Base-by-base conservation (phyloP, 2,888 invertebrate genomes). In the Drosophila formosana region DNA sequence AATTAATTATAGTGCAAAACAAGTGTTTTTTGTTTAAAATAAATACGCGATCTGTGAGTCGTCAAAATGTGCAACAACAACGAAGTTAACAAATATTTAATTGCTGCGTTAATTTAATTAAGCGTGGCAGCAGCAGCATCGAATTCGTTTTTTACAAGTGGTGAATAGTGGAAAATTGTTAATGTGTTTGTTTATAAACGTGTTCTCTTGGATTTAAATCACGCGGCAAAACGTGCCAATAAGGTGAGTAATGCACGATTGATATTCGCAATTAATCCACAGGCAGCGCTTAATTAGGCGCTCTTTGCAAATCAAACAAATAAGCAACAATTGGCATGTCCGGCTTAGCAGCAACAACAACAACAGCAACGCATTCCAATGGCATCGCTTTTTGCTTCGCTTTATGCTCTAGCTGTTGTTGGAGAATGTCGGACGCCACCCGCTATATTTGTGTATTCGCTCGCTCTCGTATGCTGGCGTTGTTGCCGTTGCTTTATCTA, bases 321-420 rank as follows among this genome's bases (percentile, higher is more conserved):
- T 41, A 58, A 66, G 66, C 51, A 75, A 72, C 80, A 84, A 84
- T 81, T 83, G 77, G 57, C 34, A 72, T 85, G 87, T 85, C 87
- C 87, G 85, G 87, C 87, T 84, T 82, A 75, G 69, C 46, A 82
- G 53, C 41, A 45, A 7, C 46, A 45, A 34, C 46, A 32, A 5
- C 34, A 43, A 13, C 32, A 67, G 39, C 58, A 43, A 18, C 28
- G 65, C 77, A 82, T 84, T 84, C 77, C 82, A 82, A 65, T 64
- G 61, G 55, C 72, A 62, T 72, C 75, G 70, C 78, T 75, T 69
- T 82, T 72, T 64, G 53, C 62, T 69, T 46, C 46, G 52, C 50
- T 56, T 60, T 41, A 50, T 43, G 41, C 26, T 45, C 43, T 47
- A 47, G 46, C 18, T 50, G 30, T 32, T 32, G 32, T 43, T 63